phyloP scores from a whole-genome alignment of 35 echinoderm and acorn worm genomes.

The Eucidaris tribuloides region DNA sequence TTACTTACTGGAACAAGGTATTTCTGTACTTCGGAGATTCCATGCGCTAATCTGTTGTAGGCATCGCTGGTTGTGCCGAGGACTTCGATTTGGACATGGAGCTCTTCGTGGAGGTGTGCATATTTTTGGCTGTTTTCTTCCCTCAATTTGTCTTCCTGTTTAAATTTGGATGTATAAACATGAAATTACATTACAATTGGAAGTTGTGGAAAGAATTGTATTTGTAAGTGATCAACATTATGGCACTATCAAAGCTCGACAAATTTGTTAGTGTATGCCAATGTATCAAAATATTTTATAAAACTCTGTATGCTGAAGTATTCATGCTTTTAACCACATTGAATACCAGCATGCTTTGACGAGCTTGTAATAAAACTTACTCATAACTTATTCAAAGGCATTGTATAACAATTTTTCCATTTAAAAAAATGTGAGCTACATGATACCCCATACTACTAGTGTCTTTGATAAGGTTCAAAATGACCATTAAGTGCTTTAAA shows the following conservation, averaged over 20 bases:
- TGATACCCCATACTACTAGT: no score
- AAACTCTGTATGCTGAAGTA: not conserved
- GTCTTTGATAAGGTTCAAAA: no score
- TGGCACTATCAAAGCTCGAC: not conserved
- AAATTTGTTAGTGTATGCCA: no score
- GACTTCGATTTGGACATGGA: slow-evolving; percentile 45
- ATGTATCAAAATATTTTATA: not conserved
- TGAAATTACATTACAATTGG: not conserved
- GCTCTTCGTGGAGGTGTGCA: slow-evolving; percentile 54
- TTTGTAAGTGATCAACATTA: no score
- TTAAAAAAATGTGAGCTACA: no score
- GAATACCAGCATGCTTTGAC: no score
- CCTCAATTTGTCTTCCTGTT: slow-evolving; percentile 52
- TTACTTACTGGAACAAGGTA: slow-evolving; percentile 66
- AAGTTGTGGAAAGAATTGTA: no score
- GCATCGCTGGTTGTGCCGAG: slow-evolving; percentile 26
- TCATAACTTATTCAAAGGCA: no score
- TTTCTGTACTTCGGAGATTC: slow-evolving; percentile 47
- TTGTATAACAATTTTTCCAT: no score
- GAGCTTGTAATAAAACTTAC: no score
- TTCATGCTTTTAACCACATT: no score
- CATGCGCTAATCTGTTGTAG: slow-evolving; percentile 51
- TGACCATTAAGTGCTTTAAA: no score
- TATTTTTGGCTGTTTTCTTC: slow-evolving; percentile 43
- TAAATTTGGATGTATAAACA: not conserved